Evolutionary conservation across 53 echinoderm and acorn worm genomes (phyloP), one percentile per base, ranked within the genome.

Genomic region (Holothuria scabra): DNA sequence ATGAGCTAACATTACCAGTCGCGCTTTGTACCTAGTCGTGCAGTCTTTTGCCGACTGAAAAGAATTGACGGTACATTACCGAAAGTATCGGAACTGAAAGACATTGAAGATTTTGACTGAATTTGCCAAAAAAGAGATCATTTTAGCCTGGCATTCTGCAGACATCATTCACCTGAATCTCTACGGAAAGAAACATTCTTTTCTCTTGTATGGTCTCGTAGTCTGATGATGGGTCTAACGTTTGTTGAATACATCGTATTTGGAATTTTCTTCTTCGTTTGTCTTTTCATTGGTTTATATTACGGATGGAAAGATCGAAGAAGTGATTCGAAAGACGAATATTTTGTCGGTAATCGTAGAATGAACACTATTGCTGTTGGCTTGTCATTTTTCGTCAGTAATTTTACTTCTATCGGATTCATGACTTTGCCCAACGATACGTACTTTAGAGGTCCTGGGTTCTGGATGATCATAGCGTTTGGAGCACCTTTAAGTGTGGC

Each of bases 321-420:
- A 24, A 62, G 23, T 21, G 28, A 22, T 18, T 62, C 62, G 23
- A 24, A 22, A 22, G 62, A 62, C 16, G 62, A 62, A 8, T 62
- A 62, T 28, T 62, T 62, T 21, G 62, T 62, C 62, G 62, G 62
- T 62, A 28, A 62, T 22, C 23, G 62, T 22, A 9, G 62, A 62
- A 28, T 62, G 23, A 62, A 62, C 62, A 21, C 20, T 28, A 9
- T 62, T 21, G 62, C 62, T 1, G 62, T 28, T 8, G 62, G 23
- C 28, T 22, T 28, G 62, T 62, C 62, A 8, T 22, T 8, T 62
- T 28, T 62, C 28, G 62, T 62, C 23, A 62, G 23, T 16, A 24
- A 9, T 9, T 22, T 62, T 22, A 18, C 62, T 0, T 22, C 62
- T 62, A 62, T 28, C 23, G 62, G 23, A 22, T 24, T 62, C 23